phyloP scores from a whole-genome alignment of 2,797 vertebrate genomes.

The Falco concolor region DNA sequence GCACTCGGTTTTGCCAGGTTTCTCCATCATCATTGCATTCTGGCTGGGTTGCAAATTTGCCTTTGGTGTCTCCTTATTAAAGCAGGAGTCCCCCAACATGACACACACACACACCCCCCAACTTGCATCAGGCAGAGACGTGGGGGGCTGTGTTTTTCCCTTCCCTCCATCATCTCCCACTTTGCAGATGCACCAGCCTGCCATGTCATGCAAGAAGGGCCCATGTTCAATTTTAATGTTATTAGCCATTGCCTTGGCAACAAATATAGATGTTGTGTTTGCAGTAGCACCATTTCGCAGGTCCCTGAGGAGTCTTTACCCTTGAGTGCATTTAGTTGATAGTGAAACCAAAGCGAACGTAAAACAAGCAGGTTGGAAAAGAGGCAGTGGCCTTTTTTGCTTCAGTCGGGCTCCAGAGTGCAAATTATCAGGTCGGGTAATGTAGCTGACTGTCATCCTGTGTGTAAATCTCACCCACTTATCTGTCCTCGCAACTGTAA shows the following conservation, averaged over 20 bases:
- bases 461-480: slow-evolving; percentile 1
- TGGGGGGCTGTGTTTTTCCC: rapidly evolving
- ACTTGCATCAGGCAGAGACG: background rate
- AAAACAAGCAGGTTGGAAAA: slow-evolving; percentile 39
- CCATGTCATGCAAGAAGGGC: background rate
- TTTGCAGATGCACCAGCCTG: background rate
- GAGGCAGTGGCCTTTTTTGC: background rate
- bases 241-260: slow-evolving; percentile 51
- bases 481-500: background rate
- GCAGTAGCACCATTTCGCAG: background rate
- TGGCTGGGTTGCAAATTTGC: background rate
- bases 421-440: background rate
- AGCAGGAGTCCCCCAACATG: background rate
- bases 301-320: slow-evolving; percentile 45
- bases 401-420: background rate
- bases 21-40: background rate
- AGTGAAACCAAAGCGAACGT: background rate
- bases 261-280: slow-evolving; percentile 12
- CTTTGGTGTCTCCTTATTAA: background rate
- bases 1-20: background rate
- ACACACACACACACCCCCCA: too few species aligned
- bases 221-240: background rate
- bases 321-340: slow-evolving; percentile 57
- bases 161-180: background rate
- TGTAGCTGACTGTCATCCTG: background rate